A percentile compares a stretch with the other conserved stretches of the same genome.
Evolutionary conservation across 2,113 vertebrate species (phyloP).

Genomic region (Leptosomus discolor): DNA sequence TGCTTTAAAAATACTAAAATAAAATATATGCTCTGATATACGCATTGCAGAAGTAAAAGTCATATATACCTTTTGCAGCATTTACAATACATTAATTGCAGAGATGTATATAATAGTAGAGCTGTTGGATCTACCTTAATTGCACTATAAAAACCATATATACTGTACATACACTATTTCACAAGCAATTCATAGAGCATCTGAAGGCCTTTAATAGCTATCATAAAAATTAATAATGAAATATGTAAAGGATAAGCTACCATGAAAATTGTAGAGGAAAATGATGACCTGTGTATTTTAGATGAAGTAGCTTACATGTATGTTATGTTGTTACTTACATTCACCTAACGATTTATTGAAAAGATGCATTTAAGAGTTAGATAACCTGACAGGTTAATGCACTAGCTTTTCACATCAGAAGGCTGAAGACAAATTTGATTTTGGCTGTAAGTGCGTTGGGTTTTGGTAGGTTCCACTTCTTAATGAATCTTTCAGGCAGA

Average conservation of each 20-base stretch:
- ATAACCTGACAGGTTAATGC: not conserved
- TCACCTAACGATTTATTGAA: not conserved
- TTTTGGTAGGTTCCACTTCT: not conserved
- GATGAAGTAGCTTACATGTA: not conserved
- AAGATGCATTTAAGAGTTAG: not conserved
- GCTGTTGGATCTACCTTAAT: not conserved
- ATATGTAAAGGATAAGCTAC: not conserved
- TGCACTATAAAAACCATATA: not conserved
- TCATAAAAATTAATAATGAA: slow-evolving; percentile 32
- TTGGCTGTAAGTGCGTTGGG: not conserved
- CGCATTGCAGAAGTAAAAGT: not conserved
- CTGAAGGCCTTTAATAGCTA: not conserved
- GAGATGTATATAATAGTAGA: not conserved
- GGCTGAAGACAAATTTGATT: not conserved
- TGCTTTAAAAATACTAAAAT: not conserved
- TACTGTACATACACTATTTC: not conserved
- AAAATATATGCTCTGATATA: not conserved
- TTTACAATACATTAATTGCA: not conserved
- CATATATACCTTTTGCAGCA: not conserved
- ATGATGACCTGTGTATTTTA: not conserved
- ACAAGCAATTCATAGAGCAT: not conserved
- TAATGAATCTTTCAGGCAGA: not conserved
- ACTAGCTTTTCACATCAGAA: not conserved
- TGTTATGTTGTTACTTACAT: not conserved
- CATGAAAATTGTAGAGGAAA: not conserved